A percentile compares a stretch with the other conserved stretches of the same genome.
phyloP scores from a whole-genome alignment of 1,140 invertebrate genomes.

The Temnothorax longispinosus region DNA sequence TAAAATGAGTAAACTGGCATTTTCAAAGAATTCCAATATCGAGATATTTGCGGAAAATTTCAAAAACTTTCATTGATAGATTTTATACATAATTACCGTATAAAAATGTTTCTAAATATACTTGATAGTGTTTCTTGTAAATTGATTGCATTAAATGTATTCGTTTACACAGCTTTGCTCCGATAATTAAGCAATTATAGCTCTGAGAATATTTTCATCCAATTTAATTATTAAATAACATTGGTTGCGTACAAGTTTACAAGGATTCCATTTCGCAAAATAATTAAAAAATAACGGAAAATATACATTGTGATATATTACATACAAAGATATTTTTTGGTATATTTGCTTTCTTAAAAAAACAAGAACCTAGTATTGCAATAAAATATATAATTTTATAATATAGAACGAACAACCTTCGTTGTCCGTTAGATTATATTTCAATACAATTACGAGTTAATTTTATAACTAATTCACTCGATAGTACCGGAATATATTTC shows the following conservation, averaged over 20 bases:
- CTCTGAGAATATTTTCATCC: not conserved
- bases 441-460: slow-evolving; percentile 63
- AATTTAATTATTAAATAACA: slow-evolving; percentile 13
- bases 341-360: not conserved
- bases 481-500: slow-evolving; percentile 20
- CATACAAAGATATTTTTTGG: not conserved
- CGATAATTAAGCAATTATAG: not conserved
- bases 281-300: not conserved
- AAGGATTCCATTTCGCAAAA: not conserved
- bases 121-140: not conserved
- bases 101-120: not conserved
- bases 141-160: not conserved
- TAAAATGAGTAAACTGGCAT: not conserved
- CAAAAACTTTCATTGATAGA: not conserved
- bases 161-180: not conserved
- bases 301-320: not conserved
- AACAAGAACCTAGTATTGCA: not conserved
- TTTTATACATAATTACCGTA: not conserved
- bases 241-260: not conserved
- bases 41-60: not conserved
- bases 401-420: not conserved
- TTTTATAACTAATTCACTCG: slow-evolving; percentile 69
- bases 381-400: slow-evolving; percentile 14
- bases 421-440: slow-evolving; percentile 62
- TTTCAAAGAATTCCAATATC: not conserved